Conservation (phyloP, 1,140 invertebrate genomes). For the Caenorhabditis remanei region DNA sequence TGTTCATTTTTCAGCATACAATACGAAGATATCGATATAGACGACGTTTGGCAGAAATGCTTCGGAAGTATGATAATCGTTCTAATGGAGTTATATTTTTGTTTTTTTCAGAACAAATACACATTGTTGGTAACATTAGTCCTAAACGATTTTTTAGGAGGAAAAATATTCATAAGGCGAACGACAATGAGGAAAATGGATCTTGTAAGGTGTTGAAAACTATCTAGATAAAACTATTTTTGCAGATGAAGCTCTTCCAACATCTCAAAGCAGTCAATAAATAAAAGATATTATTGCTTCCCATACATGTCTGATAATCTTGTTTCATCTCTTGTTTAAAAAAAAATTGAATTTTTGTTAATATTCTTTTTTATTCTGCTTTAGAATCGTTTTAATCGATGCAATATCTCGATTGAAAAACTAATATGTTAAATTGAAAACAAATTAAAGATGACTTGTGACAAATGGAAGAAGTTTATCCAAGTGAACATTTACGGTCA, state of each 20-base stretch:
- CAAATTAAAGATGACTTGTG: background rate
- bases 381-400: no score
- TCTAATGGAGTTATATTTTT: background rate
- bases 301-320: no score
- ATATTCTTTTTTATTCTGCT: no score
- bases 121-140: background rate
- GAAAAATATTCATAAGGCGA: background rate
- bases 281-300: no score
- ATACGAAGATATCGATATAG: background rate
- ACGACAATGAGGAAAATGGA: no score
- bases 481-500: conserved; percentile 40
- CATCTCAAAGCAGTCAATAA: no score
- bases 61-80: background rate
- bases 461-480: conserved; percentile 3
- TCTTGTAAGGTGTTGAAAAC: no score
- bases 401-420: no score
- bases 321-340: no score
- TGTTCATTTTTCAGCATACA: background rate
- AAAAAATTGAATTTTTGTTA: background rate
- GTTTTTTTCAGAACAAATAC: background rate
- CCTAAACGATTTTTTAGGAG: background rate
- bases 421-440: no score
- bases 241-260: no score
- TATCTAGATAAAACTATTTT: no score
- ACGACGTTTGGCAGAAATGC: background rate